Conservation (phyloP, 2,113 vertebrate genomes). For the Morone saxatilis region DNA sequence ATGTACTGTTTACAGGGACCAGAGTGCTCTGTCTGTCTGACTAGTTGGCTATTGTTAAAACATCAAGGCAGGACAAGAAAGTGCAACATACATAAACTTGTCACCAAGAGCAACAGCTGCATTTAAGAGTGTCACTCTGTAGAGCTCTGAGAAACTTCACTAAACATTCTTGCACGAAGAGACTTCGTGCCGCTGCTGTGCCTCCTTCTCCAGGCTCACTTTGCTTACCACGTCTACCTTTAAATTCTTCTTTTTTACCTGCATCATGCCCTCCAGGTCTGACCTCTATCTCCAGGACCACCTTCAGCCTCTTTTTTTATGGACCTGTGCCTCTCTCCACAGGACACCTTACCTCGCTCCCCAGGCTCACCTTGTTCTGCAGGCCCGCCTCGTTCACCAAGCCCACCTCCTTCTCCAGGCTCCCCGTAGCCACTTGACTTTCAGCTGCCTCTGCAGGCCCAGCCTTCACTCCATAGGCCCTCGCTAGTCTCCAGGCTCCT, state of each 20-base stretch:
- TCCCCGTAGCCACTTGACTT: slow-evolving; percentile 70
- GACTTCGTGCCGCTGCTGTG: background rate
- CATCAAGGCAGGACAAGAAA: slow-evolving; percentile 20
- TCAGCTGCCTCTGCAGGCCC: slow-evolving; percentile 65
- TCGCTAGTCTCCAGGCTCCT: slow-evolving; percentile 74
- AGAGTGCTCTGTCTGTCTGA: background rate
- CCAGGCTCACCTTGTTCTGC: slow-evolving; percentile 52
- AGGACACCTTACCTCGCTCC: slow-evolving; percentile 34
- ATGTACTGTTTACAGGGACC: slow-evolving; percentile 33
- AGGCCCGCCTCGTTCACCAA: slow-evolving; percentile 43
- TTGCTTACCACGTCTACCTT: slow-evolving; percentile 4
- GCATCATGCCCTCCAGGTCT: slow-evolving; percentile 19
- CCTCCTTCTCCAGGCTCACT: background rate
- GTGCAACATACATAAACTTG: slow-evolving; percentile 10
- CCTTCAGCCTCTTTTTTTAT: slow-evolving; percentile 58
- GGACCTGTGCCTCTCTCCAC: slow-evolving; percentile 6
- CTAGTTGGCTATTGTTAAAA: slow-evolving; percentile 35
- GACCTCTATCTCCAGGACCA: slow-evolving; percentile 53
- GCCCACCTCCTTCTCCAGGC: slow-evolving; percentile 58
- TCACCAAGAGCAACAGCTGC: slow-evolving; percentile 27
- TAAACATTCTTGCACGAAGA: background rate
- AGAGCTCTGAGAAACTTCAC: slow-evolving; percentile 32
- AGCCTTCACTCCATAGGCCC: slow-evolving; percentile 52
- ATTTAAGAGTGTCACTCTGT: slow-evolving; percentile 11
- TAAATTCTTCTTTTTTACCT: slow-evolving; percentile 24